Percentiles rank a stretch among this genome's conserved stretches.
These are phyloP conservation scores for Emydura subglobosa DNA, from an alignment of 2,113 vertebrate genomes.

Conservation along the genomic window DNA sequence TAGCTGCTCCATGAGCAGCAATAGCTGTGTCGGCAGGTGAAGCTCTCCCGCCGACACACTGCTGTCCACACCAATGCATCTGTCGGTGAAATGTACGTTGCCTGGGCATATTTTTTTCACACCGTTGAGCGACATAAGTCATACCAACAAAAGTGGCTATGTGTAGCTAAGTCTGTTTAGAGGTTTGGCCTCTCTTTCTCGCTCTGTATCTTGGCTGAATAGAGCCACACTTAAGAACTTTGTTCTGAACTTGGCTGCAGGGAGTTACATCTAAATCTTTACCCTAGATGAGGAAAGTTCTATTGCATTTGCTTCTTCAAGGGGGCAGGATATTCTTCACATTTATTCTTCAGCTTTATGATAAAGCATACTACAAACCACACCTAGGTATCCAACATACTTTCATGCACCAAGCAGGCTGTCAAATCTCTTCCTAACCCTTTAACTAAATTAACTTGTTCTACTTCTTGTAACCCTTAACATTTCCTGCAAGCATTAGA, in stretches of 20 bases:
- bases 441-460: background rate
- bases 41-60: too few species aligned
- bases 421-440: background rate
- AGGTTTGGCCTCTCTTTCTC: background rate
- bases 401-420: background rate
- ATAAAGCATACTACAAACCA: background rate
- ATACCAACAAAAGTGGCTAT: too few species aligned
- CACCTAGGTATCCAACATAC: fast-evolving
- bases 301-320: background rate
- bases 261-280: background rate
- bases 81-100: too few species aligned
- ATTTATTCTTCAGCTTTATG: background rate
- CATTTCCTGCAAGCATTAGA: background rate
- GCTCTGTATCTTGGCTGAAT: background rate
- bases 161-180: background rate
- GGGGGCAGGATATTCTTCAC: background rate
- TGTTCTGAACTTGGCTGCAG: background rate
- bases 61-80: too few species aligned
- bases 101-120: too few species aligned
- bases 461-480: background rate
- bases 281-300: background rate
- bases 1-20: too few species aligned
- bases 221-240: background rate
- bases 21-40: too few species aligned
- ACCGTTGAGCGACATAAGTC: too few species aligned